Conservation (phyloP, 2,113 vertebrate species). For the Cyanistes caeruleus region DNA sequence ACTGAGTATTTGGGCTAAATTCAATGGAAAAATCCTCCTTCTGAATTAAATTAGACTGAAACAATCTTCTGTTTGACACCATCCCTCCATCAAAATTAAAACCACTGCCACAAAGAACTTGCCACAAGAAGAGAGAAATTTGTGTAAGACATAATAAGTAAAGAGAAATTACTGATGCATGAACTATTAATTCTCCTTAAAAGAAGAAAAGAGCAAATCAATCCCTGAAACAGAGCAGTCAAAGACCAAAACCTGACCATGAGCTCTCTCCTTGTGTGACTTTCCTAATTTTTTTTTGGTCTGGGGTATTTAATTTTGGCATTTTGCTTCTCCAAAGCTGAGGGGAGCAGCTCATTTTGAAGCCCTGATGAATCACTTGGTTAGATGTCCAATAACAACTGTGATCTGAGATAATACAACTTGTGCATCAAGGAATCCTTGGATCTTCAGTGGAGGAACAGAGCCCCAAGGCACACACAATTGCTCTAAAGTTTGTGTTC, state of each 20-base stretch:
- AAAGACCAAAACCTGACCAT: background rate
- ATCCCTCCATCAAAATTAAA: background rate
- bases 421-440: background rate
- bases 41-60: background rate
- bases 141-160: fast-evolving
- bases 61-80: background rate
- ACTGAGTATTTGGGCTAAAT: background rate
- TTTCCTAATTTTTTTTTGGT: background rate
- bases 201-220: background rate
- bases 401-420: background rate
- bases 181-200: background rate
- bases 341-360: background rate
- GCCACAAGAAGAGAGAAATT: background rate
- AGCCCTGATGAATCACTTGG: background rate
- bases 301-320: background rate
- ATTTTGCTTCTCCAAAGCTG: background rate
- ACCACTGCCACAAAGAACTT: background rate
- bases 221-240: background rate
- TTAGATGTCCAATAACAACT: background rate
- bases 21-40: background rate
- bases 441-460: conserved; percentile 2
- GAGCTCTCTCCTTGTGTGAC: background rate
- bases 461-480: background rate
- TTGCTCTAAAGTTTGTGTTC: background rate
- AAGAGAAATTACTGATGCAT: background rate